Conservation (phyloP, 2,888 invertebrate genomes). For the Cremastinae sp. region DNA sequence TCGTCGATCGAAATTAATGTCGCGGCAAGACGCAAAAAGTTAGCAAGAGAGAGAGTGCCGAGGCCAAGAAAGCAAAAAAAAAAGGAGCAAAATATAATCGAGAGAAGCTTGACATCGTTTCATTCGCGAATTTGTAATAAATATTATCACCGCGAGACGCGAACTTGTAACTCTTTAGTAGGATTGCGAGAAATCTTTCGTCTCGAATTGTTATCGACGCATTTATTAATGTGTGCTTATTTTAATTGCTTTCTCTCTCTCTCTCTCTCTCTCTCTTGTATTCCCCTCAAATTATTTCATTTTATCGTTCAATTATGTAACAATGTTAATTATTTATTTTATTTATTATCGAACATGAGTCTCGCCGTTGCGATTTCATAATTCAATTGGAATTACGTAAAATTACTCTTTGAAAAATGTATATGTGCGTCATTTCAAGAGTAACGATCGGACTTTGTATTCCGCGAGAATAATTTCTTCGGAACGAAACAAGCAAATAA, state of each 20-base stretch:
- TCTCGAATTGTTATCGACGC: slow-evolving; percentile 38
- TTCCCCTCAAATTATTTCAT: background rate
- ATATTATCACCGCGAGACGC: slow-evolving; percentile 15
- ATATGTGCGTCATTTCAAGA: slow-evolving; percentile 1
- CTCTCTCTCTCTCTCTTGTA: too few species aligned
- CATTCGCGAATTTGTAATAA: slow-evolving; percentile 19
- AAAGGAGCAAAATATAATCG: too few species aligned
- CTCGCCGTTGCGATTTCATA: too few species aligned
- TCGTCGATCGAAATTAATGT: slow-evolving; percentile 37
- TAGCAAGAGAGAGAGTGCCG: slow-evolving; percentile 13
- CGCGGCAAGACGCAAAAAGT: background rate
- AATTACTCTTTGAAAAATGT: background rate
- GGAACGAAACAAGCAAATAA: slow-evolving; percentile 38
- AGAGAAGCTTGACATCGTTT: too few species aligned
- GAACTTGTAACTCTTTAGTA: slow-evolving; percentile 28
- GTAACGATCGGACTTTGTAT: slow-evolving; percentile 50
- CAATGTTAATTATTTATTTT: background rate
- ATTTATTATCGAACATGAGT: background rate
- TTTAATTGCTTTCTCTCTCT: too few species aligned
- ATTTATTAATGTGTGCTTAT: slow-evolving; percentile 19
- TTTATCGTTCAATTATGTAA: background rate
- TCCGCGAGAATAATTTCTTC: slow-evolving; percentile 40
- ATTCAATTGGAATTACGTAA: slow-evolving; percentile 1
- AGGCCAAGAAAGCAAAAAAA: slow-evolving; percentile 7
- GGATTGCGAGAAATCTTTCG: slow-evolving; percentile 25